Conservation (phyloP, 1,140 invertebrate genomes). For the Drosophila truncata region DNA sequence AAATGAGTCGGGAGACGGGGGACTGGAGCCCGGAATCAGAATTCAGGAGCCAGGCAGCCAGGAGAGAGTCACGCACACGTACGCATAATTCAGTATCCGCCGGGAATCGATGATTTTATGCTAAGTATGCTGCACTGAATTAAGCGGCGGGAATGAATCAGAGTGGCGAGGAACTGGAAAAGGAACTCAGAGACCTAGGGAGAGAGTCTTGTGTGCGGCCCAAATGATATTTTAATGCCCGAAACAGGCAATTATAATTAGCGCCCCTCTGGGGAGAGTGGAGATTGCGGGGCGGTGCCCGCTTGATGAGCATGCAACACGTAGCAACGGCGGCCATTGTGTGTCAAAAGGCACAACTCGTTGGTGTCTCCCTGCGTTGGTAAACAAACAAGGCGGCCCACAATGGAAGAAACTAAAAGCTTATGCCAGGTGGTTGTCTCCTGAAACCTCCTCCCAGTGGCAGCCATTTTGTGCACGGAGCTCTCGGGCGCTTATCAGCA, state of each 20-base stretch:
- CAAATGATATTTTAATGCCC: conserved; percentile 56
- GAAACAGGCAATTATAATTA: conserved; percentile 63
- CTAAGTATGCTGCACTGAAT: conserved; percentile 38
- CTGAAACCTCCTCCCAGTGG: neutral
- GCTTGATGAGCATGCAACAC: conserved; percentile 63
- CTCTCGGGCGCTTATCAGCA: conserved; percentile 39
- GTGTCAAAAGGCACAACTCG: conserved; percentile 44
- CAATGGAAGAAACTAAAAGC: conserved; percentile 44
- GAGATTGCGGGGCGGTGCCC: neutral
- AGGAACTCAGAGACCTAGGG: neutral
- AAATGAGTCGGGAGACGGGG: conserved; percentile 24
- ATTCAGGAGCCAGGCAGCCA: conserved; percentile 8
- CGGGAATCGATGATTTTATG: conserved; percentile 58
- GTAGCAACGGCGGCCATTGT: conserved; percentile 44
- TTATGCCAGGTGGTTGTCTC: conserved; percentile 37
- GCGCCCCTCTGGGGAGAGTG: conserved; percentile 22
- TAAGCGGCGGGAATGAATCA: conserved; percentile 34
- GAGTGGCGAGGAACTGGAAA: conserved; percentile 12
- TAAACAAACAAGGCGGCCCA: conserved; percentile 26
- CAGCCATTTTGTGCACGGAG: conserved; percentile 31
- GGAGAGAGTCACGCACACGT: conserved; percentile 22
- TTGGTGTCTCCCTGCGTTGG: conserved; percentile 22
- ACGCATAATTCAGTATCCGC: conserved; percentile 46
- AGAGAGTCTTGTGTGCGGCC: neutral
- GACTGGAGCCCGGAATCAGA: neutral